Percentiles rank a stretch among this genome's conserved stretches.
These are phyloP conservation scores for Lepidocyrtinus sp. DNA, from an alignment of 2,888 invertebrate genomes.

Conservation along the genomic window DNA sequence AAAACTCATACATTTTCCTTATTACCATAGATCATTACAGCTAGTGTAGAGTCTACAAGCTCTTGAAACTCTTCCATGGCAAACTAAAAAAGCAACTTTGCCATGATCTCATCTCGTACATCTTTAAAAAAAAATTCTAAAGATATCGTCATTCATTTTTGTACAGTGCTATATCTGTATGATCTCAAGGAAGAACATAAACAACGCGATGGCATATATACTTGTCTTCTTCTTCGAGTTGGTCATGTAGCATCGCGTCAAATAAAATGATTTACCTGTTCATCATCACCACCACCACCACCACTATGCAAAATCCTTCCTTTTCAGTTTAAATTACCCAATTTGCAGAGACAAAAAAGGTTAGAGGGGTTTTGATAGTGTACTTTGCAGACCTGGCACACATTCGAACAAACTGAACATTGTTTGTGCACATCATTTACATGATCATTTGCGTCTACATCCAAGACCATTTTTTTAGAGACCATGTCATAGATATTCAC, in stretches of 20 bases:
- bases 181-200: too few relatives aligned
- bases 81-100: not conserved
- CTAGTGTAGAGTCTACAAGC: too few relatives aligned
- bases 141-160: too few relatives aligned
- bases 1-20: too few relatives aligned
- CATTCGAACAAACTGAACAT: not conserved
- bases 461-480: not conserved
- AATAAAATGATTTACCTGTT: slow-evolving; percentile 60
- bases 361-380: too few relatives aligned
- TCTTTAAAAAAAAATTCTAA: not conserved
- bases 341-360: slow-evolving; percentile 61
- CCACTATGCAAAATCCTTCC: slow-evolving; percentile 55
- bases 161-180: too few relatives aligned
- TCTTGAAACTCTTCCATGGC: too few relatives aligned
- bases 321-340: slow-evolving; percentile 60
- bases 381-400: too few relatives aligned
- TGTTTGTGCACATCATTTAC: slow-evolving; percentile 48
- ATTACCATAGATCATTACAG: too few relatives aligned
- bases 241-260: slow-evolving; percentile 18
- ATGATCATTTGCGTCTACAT: not conserved
- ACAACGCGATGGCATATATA: too few relatives aligned
- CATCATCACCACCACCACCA: slow-evolving; percentile 47
- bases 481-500: not conserved
- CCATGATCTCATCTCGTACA: not conserved
- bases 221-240: too few relatives aligned